These are phyloP conservation scores for Pterophyllum scalare DNA, from an alignment of 2,113 vertebrate species.

Conservation along the genomic window DNA sequence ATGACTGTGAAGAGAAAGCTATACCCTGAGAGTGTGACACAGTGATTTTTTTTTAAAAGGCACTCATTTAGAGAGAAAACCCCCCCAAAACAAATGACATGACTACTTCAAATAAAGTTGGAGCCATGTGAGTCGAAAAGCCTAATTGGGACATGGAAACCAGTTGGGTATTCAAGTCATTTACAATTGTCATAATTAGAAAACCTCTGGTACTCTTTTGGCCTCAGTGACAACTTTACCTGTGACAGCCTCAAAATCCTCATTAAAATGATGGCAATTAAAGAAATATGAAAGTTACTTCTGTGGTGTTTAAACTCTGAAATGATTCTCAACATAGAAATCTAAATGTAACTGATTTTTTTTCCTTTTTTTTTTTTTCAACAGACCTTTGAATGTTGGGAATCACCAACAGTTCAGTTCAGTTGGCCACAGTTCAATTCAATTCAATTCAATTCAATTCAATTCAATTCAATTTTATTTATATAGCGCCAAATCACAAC, in stretches of 20 bases:
- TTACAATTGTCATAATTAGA: background rate
- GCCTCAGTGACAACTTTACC: background rate
- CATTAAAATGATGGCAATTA: background rate
- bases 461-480: too few relatives aligned
- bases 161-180: background rate
- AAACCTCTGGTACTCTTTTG: background rate
- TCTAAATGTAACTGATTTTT: background rate
- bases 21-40: background rate
- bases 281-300: background rate
- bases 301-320: background rate
- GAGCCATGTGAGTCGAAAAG: background rate
- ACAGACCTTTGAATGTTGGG: background rate
- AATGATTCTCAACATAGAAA: constrained; percentile 1
- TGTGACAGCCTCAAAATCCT: background rate
- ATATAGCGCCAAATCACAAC: too few relatives aligned
- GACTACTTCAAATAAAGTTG: background rate
- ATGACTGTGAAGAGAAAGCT: background rate
- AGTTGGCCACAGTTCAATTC: too few relatives aligned
- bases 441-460: too few relatives aligned
- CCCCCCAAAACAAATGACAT: background rate
- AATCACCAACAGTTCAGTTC: too few relatives aligned
- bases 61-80: background rate
- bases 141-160: background rate
- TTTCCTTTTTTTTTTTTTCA: background rate
- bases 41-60: background rate